phyloP scores from a whole-genome alignment of 2,888 invertebrate species.

The Slavum lentiscoides region DNA sequence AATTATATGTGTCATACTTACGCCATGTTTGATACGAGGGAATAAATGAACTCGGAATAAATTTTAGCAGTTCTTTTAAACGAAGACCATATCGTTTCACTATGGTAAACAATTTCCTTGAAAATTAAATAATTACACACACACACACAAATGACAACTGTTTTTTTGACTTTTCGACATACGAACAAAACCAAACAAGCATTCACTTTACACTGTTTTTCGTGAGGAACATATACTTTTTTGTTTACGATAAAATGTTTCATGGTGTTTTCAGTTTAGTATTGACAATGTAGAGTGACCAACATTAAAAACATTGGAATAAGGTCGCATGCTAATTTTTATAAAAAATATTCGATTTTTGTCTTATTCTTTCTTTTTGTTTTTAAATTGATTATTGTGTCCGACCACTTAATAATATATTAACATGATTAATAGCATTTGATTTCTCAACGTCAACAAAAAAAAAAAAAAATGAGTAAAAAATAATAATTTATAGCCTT shows the following conservation, averaged over 20 bases:
- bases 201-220: background rate
- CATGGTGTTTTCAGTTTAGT: background rate
- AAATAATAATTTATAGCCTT: background rate
- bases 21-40: conserved; percentile 26
- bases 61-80: background rate
- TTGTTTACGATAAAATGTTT: conserved; percentile 46
- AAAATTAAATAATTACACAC: conserved; percentile 13
- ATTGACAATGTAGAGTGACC: conserved; percentile 29
- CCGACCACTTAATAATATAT: background rate
- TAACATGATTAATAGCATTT: background rate
- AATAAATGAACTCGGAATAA: background rate
- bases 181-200: background rate
- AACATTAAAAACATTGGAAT: conserved; percentile 12
- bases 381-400: background rate
- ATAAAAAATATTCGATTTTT: background rate
- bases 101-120: background rate
- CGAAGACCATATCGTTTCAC: background rate
- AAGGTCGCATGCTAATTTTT: background rate
- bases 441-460: background rate
- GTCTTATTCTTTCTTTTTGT: background rate
- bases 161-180: background rate
- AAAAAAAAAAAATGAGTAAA: background rate
- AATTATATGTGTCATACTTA: background rate
- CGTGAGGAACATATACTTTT: background rate
- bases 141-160: background rate